phyloP scores from a whole-genome alignment of 1,140 invertebrate species.

The Maconellicoccus hirsutus region DNA sequence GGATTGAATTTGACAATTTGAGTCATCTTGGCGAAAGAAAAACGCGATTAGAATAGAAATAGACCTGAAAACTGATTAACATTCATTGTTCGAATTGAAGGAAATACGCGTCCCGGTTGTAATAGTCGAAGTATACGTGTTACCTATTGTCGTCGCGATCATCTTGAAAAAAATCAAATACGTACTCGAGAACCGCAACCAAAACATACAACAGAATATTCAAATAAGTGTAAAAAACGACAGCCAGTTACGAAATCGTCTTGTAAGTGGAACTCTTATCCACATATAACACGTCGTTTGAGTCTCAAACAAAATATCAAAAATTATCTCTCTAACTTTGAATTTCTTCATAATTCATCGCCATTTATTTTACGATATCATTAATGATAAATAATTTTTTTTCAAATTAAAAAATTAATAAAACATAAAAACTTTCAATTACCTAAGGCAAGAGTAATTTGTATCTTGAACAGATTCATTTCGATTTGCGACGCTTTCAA shows the following conservation, averaged over 20 bases:
- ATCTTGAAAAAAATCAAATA: background rate
- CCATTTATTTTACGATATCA: no score
- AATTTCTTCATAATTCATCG: no score
- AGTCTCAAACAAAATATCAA: no score
- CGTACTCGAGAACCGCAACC: background rate
- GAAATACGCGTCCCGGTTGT: constrained; percentile 1
- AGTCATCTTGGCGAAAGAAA: background rate
- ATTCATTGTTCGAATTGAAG: background rate
- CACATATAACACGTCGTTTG: no score
- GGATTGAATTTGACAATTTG: background rate
- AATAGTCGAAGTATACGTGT: background rate
- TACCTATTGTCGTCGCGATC: background rate
- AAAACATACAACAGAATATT: background rate
- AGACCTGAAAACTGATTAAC: background rate
- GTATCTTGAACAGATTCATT: no score
- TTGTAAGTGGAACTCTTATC: background rate
- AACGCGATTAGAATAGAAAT: background rate
- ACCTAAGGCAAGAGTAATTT: no score
- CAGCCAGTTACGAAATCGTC: background rate
- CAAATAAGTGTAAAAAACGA: background rate
- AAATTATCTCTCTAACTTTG: no score
- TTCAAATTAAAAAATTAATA: no score
- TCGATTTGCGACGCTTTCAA: background rate
- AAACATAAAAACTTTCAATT: no score
- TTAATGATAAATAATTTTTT: no score